Conservation (phyloP, 2,113 vertebrate species). For the Psittacus erithacus region DNA sequence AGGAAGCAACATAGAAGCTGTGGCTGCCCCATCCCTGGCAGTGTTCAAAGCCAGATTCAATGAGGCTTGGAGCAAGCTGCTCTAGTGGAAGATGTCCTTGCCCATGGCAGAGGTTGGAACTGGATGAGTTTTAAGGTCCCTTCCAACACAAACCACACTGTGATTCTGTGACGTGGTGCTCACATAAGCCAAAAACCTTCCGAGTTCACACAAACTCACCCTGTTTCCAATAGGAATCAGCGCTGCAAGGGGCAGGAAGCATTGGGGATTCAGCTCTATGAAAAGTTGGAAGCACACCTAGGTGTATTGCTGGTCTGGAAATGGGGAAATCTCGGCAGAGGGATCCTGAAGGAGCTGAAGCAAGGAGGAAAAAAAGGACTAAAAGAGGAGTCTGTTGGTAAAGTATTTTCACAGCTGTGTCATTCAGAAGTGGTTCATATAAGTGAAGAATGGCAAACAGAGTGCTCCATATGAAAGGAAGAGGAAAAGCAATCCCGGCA, state of each 20-base stretch:
- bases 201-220: no score
- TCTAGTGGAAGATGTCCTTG: background rate
- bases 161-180: background rate
- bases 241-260: background rate
- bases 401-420: background rate
- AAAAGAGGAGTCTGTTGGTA: background rate
- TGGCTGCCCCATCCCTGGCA: background rate
- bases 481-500: slow-evolving; percentile 5
- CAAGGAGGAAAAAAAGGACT: no score
- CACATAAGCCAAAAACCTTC: background rate
- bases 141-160: background rate
- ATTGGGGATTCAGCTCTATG: background rate
- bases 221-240: background rate
- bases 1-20: fast-evolving
- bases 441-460: background rate
- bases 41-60: background rate
- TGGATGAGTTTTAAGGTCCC: background rate
- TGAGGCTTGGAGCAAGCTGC: background rate
- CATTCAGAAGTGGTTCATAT: background rate
- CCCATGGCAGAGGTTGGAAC: background rate
- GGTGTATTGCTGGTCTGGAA: background rate
- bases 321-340: background rate
- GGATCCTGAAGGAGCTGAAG: background rate
- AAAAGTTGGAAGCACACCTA: background rate
- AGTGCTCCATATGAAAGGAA: background rate